phyloP scores from a whole-genome alignment of 2,113 vertebrate species.

The Saccopteryx bilineata region DNA sequence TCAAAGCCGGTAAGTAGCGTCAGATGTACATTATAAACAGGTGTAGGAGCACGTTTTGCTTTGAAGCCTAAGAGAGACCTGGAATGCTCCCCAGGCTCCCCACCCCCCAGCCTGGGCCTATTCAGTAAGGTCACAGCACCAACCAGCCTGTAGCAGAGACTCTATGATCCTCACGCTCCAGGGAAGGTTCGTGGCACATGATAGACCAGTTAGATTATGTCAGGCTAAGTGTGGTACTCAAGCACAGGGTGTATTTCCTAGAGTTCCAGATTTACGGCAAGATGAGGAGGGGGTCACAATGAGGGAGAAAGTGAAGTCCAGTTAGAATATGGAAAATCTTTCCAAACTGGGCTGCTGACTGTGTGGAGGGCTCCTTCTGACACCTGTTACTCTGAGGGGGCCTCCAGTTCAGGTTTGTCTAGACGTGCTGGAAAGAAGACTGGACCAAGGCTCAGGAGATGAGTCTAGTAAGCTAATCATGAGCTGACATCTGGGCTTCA shows the following conservation, averaged over 20 bases:
- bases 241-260: constrained; percentile 30
- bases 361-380: neutral
- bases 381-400: no score
- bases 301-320: neutral
- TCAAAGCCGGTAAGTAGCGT: neutral
- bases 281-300: neutral
- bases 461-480: neutral
- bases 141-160: neutral
- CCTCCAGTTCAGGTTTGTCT: neutral
- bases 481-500: neutral
- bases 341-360: neutral
- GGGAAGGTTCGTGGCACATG: neutral
- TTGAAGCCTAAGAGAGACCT: neutral
- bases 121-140: neutral
- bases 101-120: neutral
- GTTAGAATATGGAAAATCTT: neutral
- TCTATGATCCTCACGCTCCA: neutral
- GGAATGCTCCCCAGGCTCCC: neutral
- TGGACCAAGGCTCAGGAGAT: neutral
- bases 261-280: neutral
- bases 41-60: neutral
- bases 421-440: neutral
- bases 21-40: neutral
- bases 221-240: neutral
- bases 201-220: neutral